phyloP scores from a whole-genome alignment of 2,113 vertebrate species.

The Heterochromis multidens region DNA sequence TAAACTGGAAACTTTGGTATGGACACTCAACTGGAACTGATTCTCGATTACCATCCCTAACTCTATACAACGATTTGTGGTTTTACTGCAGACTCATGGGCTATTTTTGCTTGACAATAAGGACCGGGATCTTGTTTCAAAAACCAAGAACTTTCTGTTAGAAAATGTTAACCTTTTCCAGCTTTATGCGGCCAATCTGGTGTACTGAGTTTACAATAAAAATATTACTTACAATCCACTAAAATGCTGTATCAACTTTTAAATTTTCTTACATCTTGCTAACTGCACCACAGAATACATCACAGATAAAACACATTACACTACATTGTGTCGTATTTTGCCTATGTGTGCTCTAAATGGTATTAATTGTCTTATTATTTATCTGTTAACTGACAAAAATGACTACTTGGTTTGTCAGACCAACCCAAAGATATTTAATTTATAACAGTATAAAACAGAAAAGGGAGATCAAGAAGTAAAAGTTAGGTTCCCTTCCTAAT shows the following conservation, averaged over 20 bases:
- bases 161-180: not conserved
- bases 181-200: not conserved
- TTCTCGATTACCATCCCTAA: not conserved
- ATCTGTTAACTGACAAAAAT: not conserved
- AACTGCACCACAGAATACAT: no score
- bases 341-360: no score
- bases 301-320: no score
- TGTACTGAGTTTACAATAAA: not conserved
- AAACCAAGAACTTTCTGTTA: not conserved
- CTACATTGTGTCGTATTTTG: not conserved
- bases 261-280: no score
- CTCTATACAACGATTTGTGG: not conserved
- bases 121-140: accelerated
- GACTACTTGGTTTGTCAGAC: not conserved
- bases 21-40: not conserved
- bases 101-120: not conserved
- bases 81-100: not conserved
- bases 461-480: not conserved
- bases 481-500: not conserved
- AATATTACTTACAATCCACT: not conserved
- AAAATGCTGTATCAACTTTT: no score
- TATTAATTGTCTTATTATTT: no score
- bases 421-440: not conserved
- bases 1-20: not conserved
- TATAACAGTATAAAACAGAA: not conserved